These are phyloP conservation scores for Pseudoatta argentina DNA, from an alignment of 1,140 invertebrate genomes.

Conservation along the genomic window DNA sequence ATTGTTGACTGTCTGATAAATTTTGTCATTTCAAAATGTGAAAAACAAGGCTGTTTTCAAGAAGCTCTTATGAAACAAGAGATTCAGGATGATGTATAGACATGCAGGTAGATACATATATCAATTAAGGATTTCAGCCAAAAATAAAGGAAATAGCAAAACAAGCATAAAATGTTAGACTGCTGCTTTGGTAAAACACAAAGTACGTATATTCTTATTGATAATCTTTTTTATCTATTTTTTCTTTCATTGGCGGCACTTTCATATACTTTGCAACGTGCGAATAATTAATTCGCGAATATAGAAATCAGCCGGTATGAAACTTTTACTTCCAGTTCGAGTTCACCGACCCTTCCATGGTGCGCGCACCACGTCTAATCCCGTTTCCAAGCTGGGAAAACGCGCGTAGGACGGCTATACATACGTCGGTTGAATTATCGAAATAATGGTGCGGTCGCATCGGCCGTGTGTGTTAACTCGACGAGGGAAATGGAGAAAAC, in stretches of 20 bases:
- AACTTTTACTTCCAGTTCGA: constrained; percentile 53
- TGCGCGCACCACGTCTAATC: constrained; percentile 40
- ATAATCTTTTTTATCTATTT: background rate
- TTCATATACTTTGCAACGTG: constrained; percentile 16
- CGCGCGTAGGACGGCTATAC: constrained; percentile 27
- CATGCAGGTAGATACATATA: background rate
- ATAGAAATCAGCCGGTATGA: constrained; percentile 8
- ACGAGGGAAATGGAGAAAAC: constrained; percentile 18
- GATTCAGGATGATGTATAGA: background rate
- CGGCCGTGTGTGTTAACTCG: background rate
- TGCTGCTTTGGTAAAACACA: background rate
- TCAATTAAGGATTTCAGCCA: background rate
- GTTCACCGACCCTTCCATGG: constrained; percentile 43
- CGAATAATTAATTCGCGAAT: constrained; percentile 54
- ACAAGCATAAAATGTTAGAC: background rate
- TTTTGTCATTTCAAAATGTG: background rate
- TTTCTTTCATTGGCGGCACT: background rate
- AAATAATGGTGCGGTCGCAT: constrained; percentile 43
- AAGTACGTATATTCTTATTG: background rate
- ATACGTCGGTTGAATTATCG: constrained; percentile 40
- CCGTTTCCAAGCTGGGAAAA: constrained; percentile 30
- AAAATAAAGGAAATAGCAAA: background rate
- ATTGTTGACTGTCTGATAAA: constrained; percentile 1
- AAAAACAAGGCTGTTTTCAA: background rate
- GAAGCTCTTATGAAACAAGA: background rate